Conservation (phyloP, 2,888 invertebrate genomes). For the Pediacus dermestoides region DNA sequence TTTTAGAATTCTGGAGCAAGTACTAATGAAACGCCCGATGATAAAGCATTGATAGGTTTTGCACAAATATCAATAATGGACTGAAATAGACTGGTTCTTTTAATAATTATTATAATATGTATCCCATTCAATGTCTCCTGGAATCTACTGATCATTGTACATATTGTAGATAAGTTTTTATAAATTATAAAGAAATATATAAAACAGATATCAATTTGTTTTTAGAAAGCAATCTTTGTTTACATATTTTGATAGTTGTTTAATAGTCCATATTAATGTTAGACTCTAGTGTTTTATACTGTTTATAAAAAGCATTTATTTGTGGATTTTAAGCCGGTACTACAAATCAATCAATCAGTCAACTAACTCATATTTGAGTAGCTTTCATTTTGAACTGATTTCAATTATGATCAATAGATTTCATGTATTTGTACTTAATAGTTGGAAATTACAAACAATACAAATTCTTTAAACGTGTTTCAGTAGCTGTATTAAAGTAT, state of each 20-base stretch:
- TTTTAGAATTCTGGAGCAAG: constrained; percentile 63
- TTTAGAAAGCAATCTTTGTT: constrained; percentile 5
- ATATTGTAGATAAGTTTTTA: constrained; percentile 35
- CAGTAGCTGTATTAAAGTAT: constrained; percentile 1
- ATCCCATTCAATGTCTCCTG: constrained; percentile 34
- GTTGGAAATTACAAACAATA: constrained; percentile 19
- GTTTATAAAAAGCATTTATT: no score
- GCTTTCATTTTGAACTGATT: constrained; percentile 1
- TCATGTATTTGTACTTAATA: constrained; percentile 37
- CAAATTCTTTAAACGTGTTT: no score
- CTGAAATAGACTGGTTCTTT: constrained; percentile 48
- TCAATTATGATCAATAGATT: constrained; percentile 36
- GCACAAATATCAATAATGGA: constrained; percentile 96
- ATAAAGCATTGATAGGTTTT: constrained; percentile 92
- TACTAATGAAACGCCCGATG: constrained; percentile 82
- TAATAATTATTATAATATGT: constrained; percentile 21
- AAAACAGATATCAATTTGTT: constrained; percentile 14
- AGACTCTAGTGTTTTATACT: no score
- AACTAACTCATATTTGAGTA: no score
- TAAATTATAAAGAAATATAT: constrained; percentile 6
- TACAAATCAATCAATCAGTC: no score
- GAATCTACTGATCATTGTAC: constrained; percentile 42
- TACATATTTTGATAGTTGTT: no score
- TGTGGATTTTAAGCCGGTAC: no score
- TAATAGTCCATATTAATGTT: no score